A percentile compares a stretch with the other conserved stretches of the same genome.
These are phyloP conservation scores for Leptobrachium leishanense DNA, from an alignment of 2,113 vertebrate species.

Conservation along the genomic window DNA sequence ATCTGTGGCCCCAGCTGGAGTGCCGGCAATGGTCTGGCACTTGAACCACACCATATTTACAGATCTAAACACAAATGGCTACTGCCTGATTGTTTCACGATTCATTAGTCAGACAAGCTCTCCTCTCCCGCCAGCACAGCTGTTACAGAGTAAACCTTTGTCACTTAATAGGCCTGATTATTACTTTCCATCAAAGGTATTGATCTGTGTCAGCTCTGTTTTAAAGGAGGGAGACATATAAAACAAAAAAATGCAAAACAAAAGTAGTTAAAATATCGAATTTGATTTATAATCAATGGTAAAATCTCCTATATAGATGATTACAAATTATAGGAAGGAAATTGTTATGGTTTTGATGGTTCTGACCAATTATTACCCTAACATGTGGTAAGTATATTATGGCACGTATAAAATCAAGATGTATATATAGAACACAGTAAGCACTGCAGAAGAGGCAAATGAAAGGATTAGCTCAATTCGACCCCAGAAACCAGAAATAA, in stretches of 20 bases:
- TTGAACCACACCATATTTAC: conserved; percentile 99
- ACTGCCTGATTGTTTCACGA: conserved; percentile 99
- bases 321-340: background rate
- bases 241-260: conserved; percentile 32
- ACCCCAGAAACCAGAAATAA: background rate
- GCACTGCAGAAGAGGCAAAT: too few species aligned
- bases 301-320: background rate
- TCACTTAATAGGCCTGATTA: conserved; percentile 99
- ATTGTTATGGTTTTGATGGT: background rate
- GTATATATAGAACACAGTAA: too few species aligned
- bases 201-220: conserved; percentile 93
- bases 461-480: background rate
- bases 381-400: background rate
- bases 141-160: conserved; percentile 99
- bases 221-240: conserved; percentile 74
- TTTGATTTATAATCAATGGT: conserved; percentile 13
- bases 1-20: conserved; percentile 99
- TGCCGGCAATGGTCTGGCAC: conserved; percentile 98
- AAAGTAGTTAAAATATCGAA: conserved; percentile 11
- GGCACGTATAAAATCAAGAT: background rate
- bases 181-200: conserved; percentile 98
- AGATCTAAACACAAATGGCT: conserved; percentile 99
- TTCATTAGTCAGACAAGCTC: conserved; percentile 99
- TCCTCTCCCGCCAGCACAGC: conserved; percentile 97
- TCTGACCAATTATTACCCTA: background rate